phyloP scores from a whole-genome alignment of 2,888 invertebrate genomes.

The Amiota minor region DNA sequence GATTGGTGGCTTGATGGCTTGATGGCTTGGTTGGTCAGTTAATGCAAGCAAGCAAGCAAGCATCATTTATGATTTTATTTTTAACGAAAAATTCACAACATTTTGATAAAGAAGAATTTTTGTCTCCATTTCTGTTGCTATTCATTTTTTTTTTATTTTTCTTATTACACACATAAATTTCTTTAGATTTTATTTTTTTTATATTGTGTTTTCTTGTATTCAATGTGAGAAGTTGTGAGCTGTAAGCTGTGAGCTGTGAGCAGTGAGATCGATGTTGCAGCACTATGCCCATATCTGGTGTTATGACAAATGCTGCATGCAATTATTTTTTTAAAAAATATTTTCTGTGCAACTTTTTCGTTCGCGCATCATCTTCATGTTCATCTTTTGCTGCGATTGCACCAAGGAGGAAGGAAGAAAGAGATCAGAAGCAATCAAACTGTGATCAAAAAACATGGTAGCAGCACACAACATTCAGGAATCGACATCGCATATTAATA shows the following conservation, averaged over 20 bases:
- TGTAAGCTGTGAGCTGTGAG: constrained; percentile 57
- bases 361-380: constrained; percentile 11
- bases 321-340: constrained; percentile 57
- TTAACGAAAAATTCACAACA: constrained; percentile 60
- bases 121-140: constrained; percentile 17
- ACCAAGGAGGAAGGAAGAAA: background rate
- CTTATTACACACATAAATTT: constrained; percentile 25
- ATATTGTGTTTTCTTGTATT: background rate
- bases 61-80: constrained; percentile 66
- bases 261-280: constrained; percentile 47
- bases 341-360: constrained; percentile 39
- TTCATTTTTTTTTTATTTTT: constrained; percentile 19
- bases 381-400: background rate
- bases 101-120: constrained; percentile 40
- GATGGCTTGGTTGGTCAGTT: background rate
- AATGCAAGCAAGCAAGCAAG: constrained; percentile 36
- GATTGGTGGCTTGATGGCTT: background rate
- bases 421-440: constrained; percentile 49
- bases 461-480: no score
- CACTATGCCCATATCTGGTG: constrained; percentile 63
- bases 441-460: constrained; percentile 59
- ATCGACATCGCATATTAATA: constrained; percentile 62
- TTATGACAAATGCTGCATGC: constrained; percentile 68
- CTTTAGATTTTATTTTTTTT: constrained; percentile 26
- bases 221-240: constrained; percentile 10